phyloP scores from a whole-genome alignment of 2,797 vertebrate species.

The Xiphophorus birchmanni region DNA sequence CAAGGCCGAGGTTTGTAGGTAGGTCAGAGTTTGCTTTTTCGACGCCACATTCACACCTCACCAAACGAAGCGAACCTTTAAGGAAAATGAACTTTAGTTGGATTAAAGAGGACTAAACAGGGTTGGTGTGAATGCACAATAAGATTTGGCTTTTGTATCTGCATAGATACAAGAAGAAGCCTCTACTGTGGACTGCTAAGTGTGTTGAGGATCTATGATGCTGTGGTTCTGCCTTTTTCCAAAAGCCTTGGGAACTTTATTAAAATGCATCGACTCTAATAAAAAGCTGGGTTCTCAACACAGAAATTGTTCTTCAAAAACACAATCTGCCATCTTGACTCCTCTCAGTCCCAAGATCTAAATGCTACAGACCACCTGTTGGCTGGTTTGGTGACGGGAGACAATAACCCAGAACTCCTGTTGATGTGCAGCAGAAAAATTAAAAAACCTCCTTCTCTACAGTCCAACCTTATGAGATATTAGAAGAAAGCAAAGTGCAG shows the following conservation, averaged over 20 bases:
- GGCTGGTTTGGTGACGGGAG: neutral
- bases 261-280: neutral
- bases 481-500: neutral
- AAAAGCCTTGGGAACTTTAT: neutral
- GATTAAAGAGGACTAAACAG: no score
- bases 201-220: neutral
- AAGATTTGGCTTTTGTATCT: neutral
- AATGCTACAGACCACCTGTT: neutral
- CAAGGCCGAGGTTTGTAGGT: no score
- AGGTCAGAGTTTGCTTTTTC: no score
- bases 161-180: neutral
- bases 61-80: no score
- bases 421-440: neutral
- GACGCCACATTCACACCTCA: no score
- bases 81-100: no score
- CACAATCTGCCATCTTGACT: neutral
- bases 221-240: neutral
- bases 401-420: neutral
- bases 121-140: no score
- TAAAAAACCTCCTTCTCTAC: neutral
- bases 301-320: neutral
- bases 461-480: neutral
- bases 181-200: neutral
- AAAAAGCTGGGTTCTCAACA: neutral
- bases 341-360: neutral